Percentiles rank a stretch among this genome's conserved stretches.
Conservation (phyloP, 2,113 vertebrate species). For the Pomatorhinus ruficollis region DNA sequence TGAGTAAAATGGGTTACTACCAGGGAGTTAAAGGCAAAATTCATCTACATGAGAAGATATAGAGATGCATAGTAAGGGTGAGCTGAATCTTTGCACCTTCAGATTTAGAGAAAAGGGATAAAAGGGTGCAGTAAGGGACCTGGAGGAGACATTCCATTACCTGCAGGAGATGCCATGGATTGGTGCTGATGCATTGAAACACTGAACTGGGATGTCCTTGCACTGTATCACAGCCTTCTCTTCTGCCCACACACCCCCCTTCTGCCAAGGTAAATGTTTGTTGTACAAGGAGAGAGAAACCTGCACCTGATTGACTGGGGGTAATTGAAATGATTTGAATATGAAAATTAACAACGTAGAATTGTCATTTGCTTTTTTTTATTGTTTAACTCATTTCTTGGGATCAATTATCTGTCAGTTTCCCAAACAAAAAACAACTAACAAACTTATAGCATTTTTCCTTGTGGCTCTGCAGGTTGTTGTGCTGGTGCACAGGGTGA, state of each 20-base stretch:
- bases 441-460: background rate
- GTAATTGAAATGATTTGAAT: background rate
- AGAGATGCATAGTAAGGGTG: background rate
- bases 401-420: background rate
- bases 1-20: background rate
- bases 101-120: background rate
- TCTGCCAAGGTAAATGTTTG: background rate
- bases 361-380: background rate
- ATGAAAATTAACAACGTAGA: background rate
- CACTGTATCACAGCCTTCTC: accelerated
- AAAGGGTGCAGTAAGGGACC: background rate
- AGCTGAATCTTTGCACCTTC: background rate
- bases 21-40: background rate
- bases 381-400: background rate
- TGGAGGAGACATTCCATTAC: background rate
- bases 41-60: background rate
- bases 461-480: background rate
- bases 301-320: background rate
- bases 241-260: background rate
- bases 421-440: background rate
- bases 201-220: background rate
- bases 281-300: background rate
- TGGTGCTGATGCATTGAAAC: background rate
- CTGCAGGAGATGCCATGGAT: background rate
- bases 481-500: background rate